Evolutionary conservation across 2,888 invertebrate genomes (phyloP).

Genomic region (Patella caerulea): DNA sequence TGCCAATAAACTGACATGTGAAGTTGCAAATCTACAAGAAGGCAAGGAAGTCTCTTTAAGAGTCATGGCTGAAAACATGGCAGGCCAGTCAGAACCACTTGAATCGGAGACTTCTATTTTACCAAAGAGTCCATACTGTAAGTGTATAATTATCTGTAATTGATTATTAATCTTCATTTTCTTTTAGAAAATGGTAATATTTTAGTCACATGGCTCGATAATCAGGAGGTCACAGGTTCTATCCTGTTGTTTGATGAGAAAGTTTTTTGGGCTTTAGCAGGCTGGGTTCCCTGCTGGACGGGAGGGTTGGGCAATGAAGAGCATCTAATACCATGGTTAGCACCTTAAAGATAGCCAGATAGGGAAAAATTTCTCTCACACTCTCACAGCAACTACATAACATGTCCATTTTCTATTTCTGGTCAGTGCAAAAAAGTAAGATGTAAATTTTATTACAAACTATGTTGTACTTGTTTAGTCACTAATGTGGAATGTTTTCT

Average conservation of each 20-base stretch:
- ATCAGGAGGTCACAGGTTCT: not conserved
- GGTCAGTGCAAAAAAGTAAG: no score
- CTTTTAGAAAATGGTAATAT: not conserved
- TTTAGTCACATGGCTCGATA: constrained; percentile 29
- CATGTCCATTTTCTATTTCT: no score
- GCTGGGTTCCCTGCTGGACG: not conserved
- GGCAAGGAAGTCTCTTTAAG: constrained; percentile 88
- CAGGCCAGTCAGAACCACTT: constrained; percentile 84
- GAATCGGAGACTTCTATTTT: constrained; percentile 53
- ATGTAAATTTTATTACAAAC: no score
- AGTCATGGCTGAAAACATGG: constrained; percentile 86
- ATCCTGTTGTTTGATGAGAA: not conserved
- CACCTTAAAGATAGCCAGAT: no score
- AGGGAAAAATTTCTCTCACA: no score
- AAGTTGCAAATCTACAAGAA: constrained; percentile 78
- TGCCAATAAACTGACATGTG: constrained; percentile 45
- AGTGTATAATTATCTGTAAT: constrained; percentile 32
- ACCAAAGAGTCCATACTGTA: constrained; percentile 65
- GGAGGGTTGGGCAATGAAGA: not conserved
- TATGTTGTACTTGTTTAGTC: not conserved
- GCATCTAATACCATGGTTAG: no score
- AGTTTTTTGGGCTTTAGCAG: not conserved
- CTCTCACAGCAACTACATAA: no score
- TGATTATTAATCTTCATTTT: not conserved
- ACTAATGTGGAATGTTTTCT: not conserved